Percentiles rank a stretch among this genome's conserved stretches.
Evolutionary conservation across 2,888 invertebrate species (phyloP).

Genomic region (Hesperia comma): DNA sequence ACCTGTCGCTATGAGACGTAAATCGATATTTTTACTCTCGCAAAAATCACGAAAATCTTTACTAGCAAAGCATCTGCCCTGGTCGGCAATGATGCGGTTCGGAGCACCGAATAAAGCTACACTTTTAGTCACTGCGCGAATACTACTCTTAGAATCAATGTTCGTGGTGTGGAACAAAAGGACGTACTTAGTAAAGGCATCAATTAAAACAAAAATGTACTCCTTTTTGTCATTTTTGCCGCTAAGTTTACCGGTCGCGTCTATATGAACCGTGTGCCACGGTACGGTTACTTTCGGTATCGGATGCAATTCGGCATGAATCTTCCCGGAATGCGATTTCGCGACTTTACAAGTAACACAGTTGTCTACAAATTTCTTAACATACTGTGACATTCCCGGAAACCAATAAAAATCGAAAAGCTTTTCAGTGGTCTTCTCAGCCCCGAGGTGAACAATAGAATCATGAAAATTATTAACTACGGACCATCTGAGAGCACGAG

Average conservation of each 20-base stretch:
- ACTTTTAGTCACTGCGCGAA: not conserved
- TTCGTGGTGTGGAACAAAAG: constrained; percentile 7
- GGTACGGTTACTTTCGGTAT: constrained; percentile 41
- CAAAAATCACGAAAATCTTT: not conserved
- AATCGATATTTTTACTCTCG: not conserved
- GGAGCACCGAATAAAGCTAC: not conserved
- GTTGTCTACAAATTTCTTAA: no score
- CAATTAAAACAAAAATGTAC: constrained; percentile 39
- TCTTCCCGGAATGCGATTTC: constrained; percentile 42
- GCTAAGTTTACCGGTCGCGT: constrained; percentile 36
- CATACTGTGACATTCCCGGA: constrained; percentile 26
- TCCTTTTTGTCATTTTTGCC: constrained; percentile 42
- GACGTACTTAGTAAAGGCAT: constrained; percentile 40
- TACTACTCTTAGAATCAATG: constrained; percentile 43
- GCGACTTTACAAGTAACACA: constrained; percentile 43
- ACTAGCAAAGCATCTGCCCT: not conserved
- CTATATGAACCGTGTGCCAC: no score
- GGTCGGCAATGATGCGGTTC: not conserved
- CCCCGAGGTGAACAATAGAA: constrained; percentile 30
- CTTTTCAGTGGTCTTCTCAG: constrained; percentile 43
- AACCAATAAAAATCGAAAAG: constrained; percentile 35
- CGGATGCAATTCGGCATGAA: constrained; percentile 43
- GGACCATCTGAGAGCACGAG: constrained; percentile 40
- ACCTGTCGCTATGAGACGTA: not conserved
- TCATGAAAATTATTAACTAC: constrained; percentile 41